Percentiles rank a stretch among this genome's conserved stretches.
Conservation (phyloP, 2,888 invertebrate genomes). For the Asteroscopus sphinx region DNA sequence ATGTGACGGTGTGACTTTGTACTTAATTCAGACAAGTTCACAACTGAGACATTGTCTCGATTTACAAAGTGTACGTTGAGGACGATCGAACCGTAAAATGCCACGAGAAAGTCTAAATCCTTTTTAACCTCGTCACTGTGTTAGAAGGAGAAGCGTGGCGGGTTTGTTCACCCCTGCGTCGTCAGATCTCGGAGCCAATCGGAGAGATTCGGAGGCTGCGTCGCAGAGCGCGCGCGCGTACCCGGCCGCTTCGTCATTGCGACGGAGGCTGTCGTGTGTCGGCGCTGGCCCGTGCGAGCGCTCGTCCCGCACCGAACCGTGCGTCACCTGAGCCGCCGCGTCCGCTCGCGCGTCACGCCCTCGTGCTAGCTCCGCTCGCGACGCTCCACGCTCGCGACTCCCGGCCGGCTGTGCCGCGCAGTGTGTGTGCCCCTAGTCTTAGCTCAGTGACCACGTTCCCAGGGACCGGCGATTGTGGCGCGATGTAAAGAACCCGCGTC, state of each 20-base stretch:
- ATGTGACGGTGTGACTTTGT: constrained; percentile 35
- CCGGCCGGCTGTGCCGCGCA: constrained; percentile 77
- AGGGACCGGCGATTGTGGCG: constrained; percentile 93
- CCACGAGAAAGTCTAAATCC: constrained; percentile 86
- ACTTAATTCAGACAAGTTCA: constrained; percentile 58
- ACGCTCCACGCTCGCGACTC: constrained; percentile 31
- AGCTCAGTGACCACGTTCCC: constrained; percentile 90
- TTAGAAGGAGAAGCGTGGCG: constrained; percentile 87
- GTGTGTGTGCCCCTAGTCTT: constrained; percentile 89
- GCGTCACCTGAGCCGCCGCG: constrained; percentile 69
- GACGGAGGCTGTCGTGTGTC: constrained; percentile 89
- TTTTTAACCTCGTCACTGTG: constrained; percentile 87
- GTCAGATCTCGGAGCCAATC: constrained; percentile 79
- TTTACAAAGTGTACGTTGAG: constrained; percentile 68
- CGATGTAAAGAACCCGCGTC: constrained; percentile 87
- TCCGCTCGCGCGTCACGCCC: constrained; percentile 60
- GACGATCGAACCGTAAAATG: constrained; percentile 84
- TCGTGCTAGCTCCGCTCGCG: too few species aligned
- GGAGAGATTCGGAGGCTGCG: constrained; percentile 84
- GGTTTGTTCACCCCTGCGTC: constrained; percentile 87
- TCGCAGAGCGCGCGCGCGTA: constrained; percentile 87
- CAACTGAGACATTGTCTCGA: constrained; percentile 64
- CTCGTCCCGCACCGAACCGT: constrained; percentile 77
- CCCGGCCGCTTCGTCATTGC: constrained; percentile 89
- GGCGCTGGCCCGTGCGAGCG: constrained; percentile 86